phyloP scores from a whole-genome alignment of 2,113 vertebrate genomes.

The Jacana jacana region DNA sequence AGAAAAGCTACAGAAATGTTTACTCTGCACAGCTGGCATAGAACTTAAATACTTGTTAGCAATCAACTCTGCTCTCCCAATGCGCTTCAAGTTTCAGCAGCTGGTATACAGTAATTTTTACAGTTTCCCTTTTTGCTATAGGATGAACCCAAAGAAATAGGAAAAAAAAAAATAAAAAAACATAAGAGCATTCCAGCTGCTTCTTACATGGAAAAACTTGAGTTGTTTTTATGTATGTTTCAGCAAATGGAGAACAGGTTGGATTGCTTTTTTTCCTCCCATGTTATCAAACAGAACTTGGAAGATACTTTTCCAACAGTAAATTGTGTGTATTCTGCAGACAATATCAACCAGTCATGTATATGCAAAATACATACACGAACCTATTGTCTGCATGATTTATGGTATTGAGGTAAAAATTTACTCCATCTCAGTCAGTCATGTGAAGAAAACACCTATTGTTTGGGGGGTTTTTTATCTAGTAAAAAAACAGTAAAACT shows the following conservation, averaged over 20 bases:
- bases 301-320: not conserved
- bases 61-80: not conserved
- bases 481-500: not conserved
- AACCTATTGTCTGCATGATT: not conserved
- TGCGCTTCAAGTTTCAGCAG: not conserved
- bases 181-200: not conserved
- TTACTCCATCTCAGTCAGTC: not conserved
- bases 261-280: rapidly evolving
- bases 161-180: not conserved
- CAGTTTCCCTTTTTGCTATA: not conserved
- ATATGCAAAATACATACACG: not conserved
- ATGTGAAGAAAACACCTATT: not conserved
- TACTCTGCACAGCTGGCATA: not conserved
- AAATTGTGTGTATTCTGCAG: not conserved
- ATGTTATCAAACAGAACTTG: not conserved
- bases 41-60: not conserved
- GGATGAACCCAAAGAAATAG: not conserved
- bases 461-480: too few relatives aligned
- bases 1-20: slow-evolving; percentile 1
- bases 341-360: not conserved
- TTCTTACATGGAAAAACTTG: not conserved
- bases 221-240: not conserved
- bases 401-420: not conserved
- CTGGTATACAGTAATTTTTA: not conserved
- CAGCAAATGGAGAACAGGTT: not conserved